A percentile compares a stretch with the other conserved stretches of the same genome.
Conservation (phyloP, 2,113 vertebrate species). For the Mobula hypostoma region DNA sequence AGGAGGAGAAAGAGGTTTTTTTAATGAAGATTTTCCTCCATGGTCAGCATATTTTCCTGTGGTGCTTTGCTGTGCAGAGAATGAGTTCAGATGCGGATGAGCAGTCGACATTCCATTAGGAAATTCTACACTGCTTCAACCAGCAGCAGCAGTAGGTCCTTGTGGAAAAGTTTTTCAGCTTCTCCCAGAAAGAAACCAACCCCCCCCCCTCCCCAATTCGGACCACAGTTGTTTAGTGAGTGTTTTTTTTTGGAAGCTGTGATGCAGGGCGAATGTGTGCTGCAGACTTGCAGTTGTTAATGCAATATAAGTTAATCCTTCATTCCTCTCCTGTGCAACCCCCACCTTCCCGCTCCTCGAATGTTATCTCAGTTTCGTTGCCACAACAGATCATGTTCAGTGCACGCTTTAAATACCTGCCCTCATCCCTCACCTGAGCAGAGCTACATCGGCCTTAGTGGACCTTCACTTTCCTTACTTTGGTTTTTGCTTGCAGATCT, state of each 20-base stretch:
- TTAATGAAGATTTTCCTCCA: slow-evolving; percentile 47
- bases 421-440: background rate
- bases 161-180: background rate
- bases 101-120: slow-evolving; percentile 79
- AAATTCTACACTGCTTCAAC: slow-evolving; percentile 76
- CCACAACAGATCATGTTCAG: slow-evolving; percentile 11
- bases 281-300: background rate
- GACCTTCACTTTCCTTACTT: background rate
- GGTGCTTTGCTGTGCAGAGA: slow-evolving; percentile 55
- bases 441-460: background rate
- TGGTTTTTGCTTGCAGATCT: background rate
- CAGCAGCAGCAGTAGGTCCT: slow-evolving; percentile 45
- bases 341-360: background rate
- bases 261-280: no score
- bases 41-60: slow-evolving; percentile 64
- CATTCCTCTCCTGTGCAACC: background rate
- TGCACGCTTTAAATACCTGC: background rate
- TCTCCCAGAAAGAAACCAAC: no score
- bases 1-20: slow-evolving; percentile 48
- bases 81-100: slow-evolving; percentile 67
- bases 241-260: background rate
- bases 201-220: no score
- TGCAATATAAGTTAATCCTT: background rate
- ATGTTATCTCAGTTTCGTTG: background rate
- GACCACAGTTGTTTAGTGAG: no score